Conservation (phyloP, 2,888 invertebrate species). For the Idaea aversata region DNA sequence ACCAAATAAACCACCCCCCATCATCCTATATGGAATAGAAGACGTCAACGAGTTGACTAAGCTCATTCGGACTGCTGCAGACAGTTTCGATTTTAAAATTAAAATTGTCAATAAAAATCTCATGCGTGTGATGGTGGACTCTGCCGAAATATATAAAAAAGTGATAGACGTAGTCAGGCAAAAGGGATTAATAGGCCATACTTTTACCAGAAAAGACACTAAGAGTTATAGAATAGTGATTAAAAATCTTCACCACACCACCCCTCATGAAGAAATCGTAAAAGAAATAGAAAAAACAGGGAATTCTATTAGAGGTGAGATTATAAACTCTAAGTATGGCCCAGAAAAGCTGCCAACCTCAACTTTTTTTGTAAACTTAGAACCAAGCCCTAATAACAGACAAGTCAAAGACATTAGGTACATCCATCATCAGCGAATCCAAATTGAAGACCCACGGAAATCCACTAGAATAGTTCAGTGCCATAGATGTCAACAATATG, state of each 20-base stretch:
- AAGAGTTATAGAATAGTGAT: neutral
- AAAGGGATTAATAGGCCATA: neutral
- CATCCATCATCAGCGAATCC: constrained; percentile 21
- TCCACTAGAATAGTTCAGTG: constrained; percentile 22
- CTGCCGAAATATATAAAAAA: neutral
- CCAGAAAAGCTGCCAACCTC: constrained; percentile 26
- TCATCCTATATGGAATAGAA: neutral
- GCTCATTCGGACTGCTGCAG: neutral
- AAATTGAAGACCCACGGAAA: constrained; percentile 27
- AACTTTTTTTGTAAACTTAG: constrained; percentile 31
- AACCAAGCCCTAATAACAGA: constrained; percentile 20
- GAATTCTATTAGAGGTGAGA: neutral
- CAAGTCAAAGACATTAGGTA: constrained; percentile 17
- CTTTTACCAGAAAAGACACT: neutral
- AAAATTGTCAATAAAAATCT: neutral
- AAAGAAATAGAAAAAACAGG: neutral
- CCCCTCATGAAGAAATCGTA: neutral
- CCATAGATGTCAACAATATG: constrained; percentile 30
- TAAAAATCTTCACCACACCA: neutral
- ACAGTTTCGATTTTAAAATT: neutral
- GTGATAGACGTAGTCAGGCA: neutral
- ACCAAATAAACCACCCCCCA: neutral
- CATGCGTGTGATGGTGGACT: neutral
- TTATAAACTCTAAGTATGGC: constrained; percentile 16
- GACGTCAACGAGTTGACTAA: neutral